These are phyloP conservation scores for Ancistrus triradiatus DNA, from an alignment of 2,113 vertebrate species.

Conservation along the genomic window DNA sequence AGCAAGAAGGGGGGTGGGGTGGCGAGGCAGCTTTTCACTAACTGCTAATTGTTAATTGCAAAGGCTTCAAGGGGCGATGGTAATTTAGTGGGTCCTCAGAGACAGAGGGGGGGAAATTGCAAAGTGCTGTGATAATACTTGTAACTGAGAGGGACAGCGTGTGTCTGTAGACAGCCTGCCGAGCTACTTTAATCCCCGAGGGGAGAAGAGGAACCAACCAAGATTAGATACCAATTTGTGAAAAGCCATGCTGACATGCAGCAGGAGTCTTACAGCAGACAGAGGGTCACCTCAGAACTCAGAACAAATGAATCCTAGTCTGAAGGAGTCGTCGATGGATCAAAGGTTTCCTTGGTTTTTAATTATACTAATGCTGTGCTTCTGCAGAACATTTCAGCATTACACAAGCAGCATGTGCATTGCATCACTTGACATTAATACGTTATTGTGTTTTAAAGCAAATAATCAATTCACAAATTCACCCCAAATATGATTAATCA, in stretches of 20 bases:
- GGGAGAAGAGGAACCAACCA: slow-evolving; percentile 48
- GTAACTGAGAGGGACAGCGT: slow-evolving; percentile 47
- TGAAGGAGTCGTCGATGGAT: no score
- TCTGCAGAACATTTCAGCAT: no score
- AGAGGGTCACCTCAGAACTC: slow-evolving; percentile 64
- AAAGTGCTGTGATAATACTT: slow-evolving; percentile 41
- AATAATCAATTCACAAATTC: no score
- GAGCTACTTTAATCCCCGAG: slow-evolving; percentile 57
- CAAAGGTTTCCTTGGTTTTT: no score
- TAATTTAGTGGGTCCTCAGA: slow-evolving; percentile 69
- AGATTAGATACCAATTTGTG: slow-evolving; percentile 70
- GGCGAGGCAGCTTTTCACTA: slow-evolving; percentile 55
- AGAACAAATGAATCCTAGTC: not conserved
- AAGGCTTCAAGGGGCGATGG: slow-evolving; percentile 61
- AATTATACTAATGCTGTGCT: no score
- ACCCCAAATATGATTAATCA: no score
- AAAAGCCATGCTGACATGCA: slow-evolving; percentile 57
- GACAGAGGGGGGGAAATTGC: slow-evolving; percentile 60
- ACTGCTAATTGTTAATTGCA: slow-evolving; percentile 63
- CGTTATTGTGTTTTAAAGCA: no score
- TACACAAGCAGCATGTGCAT: no score
- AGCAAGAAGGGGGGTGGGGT: slow-evolving; percentile 22
- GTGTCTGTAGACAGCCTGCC: slow-evolving; percentile 72
- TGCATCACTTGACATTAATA: no score
- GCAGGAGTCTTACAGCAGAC: slow-evolving; percentile 61